Conservation (phyloP, 2,797 vertebrate genomes). For the Arctocebus calabarensis region DNA sequence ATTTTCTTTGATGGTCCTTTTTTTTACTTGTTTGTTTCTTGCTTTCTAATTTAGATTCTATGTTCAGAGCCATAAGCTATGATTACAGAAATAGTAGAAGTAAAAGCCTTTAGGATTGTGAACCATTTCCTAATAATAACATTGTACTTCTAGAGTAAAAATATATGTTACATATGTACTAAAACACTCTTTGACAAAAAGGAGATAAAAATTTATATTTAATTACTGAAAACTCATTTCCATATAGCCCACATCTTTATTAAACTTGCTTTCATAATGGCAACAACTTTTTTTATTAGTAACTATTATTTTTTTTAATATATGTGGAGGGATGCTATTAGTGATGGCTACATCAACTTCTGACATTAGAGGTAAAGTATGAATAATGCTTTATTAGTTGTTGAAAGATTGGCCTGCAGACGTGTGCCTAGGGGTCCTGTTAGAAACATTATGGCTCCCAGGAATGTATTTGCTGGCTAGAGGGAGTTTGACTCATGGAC, state of each 20-base stretch:
- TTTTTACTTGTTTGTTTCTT: neutral
- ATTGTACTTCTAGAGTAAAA: neutral
- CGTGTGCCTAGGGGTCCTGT: constrained; percentile 74
- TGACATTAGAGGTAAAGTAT: constrained; percentile 57
- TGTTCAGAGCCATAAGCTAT: neutral
- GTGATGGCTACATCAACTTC: constrained; percentile 64
- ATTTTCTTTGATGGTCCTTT: neutral
- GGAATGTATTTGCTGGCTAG: constrained; percentile 80
- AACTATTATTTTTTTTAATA: neutral
- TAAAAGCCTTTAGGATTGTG: neutral
- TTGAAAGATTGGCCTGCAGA: constrained; percentile 74
- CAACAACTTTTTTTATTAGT: neutral
- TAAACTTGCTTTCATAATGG: constrained; percentile 1
- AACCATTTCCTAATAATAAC: neutral
- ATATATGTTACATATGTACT: neutral
- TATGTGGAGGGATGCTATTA: neutral
- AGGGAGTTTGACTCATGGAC: constrained; percentile 80
- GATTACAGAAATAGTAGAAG: neutral
- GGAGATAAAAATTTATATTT: neutral
- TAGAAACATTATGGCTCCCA: constrained; percentile 75
- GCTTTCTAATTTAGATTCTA: neutral
- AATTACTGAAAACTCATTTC: neutral
- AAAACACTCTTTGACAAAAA: neutral
- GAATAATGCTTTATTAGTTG: constrained; percentile 79
- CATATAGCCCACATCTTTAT: neutral